Evolutionary conservation across 2,888 invertebrate species (phyloP), one percentile per base, ranked within the genome.

Genomic region (Sesamia inferens): DNA sequence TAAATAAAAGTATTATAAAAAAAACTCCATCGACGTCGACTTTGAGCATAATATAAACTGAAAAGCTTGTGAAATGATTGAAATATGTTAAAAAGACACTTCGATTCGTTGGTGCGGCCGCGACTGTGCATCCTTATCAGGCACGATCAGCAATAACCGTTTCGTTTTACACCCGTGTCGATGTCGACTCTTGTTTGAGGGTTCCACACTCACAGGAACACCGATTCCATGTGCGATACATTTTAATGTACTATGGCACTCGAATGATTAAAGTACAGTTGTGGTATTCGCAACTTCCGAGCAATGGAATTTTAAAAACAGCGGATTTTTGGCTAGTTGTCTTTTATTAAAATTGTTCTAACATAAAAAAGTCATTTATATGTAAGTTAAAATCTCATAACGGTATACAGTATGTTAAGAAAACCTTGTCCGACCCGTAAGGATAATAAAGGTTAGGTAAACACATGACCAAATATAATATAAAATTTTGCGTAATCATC

Each of bases 161-260:
- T 85, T 83, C 58, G 82, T 86, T 85, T 87, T 87, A 88, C 82
- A 79, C 79, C 73, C 74, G 74, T 79, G 81, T 82, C 79, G 80
- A 74, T 80, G 78, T 83, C 78, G 79, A 73, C 68, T 78, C 72
- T 44, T 82, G 79, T 83, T 73, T 64, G 64, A 74, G 78, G 76
- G 69, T 68, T 71, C 81, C 71, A 83, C 80, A 81, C 82, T 82
- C 84, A 79, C 78, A 83, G 86, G 85, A 89, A 90, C 85, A 88
- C 79, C 78, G 89, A 90, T 91, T 85, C 76, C 80, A 84, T 84
- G 85, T 80, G 87, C 82, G 89, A 91, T 91, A 89, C 88, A 89
- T 91, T 88, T 87, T 88, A 87, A 90, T 86, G 78, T 62, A 67
- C 79, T n/a, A 67, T 54, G 68, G 68, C 54, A 65, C 55, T 68